Evolutionary conservation across 2,888 invertebrate genomes (phyloP).

Genomic region (Pheosia gnoma): DNA sequence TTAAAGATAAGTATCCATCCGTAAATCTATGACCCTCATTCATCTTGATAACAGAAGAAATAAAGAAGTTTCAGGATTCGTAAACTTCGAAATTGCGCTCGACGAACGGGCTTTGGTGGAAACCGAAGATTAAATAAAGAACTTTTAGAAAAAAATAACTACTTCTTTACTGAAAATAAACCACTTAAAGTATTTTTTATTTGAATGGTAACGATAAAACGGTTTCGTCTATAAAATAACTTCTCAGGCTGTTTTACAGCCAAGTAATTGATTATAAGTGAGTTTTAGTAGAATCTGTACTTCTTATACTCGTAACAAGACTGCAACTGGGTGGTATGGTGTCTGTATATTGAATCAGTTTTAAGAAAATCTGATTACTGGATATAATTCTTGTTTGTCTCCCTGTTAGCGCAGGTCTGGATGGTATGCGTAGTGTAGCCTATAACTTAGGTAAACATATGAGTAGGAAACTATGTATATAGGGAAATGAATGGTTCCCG

Average conservation of each 20-base stretch:
- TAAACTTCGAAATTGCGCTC: not conserved
- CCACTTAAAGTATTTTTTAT: too few relatives aligned
- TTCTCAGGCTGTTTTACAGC: not conserved
- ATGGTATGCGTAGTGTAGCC: too few relatives aligned
- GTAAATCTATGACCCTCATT: not conserved
- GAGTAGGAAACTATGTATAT: too few relatives aligned
- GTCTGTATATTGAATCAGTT: too few relatives aligned
- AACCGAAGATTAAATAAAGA: not conserved
- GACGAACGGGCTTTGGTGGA: not conserved
- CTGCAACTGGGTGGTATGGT: too few relatives aligned
- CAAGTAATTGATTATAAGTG: not conserved
- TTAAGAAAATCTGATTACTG: too few relatives aligned
- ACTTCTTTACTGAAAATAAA: not conserved
- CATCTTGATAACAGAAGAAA: not conserved
- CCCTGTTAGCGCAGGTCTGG: too few relatives aligned
- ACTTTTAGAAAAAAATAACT: not conserved
- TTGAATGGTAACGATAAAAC: not conserved
- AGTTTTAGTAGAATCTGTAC: not conserved
- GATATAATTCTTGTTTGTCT: too few relatives aligned
- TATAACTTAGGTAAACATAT: too few relatives aligned
- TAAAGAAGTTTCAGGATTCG: not conserved
- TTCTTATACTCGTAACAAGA: too few relatives aligned
- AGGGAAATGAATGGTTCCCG: too few relatives aligned
- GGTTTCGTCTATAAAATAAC: not conserved
- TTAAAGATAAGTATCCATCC: constrained; percentile 11